These are phyloP conservation scores for Natator depressus DNA, from an alignment of 2,113 vertebrate species.

Conservation along the genomic window DNA sequence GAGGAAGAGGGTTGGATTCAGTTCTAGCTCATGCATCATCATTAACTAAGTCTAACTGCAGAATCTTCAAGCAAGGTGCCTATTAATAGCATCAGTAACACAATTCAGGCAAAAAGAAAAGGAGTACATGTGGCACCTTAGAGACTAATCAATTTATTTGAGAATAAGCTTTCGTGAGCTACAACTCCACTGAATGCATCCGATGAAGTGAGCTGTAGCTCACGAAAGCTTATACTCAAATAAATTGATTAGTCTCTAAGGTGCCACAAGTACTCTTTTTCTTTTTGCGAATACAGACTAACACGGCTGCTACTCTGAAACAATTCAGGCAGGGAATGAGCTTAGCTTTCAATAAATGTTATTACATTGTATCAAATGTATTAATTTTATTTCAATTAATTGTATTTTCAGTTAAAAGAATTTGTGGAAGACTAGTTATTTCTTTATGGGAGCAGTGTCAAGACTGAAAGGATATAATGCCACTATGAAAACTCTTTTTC, in stretches of 20 bases:
- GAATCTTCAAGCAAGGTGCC: background rate
- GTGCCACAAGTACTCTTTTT: too few species aligned
- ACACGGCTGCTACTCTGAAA: too few species aligned
- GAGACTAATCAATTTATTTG: too few species aligned
- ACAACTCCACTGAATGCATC: too few species aligned
- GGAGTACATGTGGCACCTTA: too few species aligned
- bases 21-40: background rate
- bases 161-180: too few species aligned
- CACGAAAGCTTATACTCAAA: too few species aligned
- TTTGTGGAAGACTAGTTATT: background rate
- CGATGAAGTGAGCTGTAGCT: too few species aligned
- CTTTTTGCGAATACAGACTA: too few species aligned
- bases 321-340: background rate
- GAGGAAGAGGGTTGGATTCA: background rate
- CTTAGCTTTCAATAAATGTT: background rate
- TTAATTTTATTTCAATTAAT: background rate
- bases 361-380: background rate
- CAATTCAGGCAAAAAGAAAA: background rate
- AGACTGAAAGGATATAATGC: background rate
- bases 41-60: background rate
- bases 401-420: background rate
- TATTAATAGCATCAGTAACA: background rate
- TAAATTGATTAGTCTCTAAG: too few species aligned
- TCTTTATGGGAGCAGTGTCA: background rate
- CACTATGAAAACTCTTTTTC: fast-evolving